Evolutionary conservation across 1,140 invertebrate genomes (phyloP), one percentile per base, ranked within the genome.

Genomic region (Drosophila rhopaloa): DNA sequence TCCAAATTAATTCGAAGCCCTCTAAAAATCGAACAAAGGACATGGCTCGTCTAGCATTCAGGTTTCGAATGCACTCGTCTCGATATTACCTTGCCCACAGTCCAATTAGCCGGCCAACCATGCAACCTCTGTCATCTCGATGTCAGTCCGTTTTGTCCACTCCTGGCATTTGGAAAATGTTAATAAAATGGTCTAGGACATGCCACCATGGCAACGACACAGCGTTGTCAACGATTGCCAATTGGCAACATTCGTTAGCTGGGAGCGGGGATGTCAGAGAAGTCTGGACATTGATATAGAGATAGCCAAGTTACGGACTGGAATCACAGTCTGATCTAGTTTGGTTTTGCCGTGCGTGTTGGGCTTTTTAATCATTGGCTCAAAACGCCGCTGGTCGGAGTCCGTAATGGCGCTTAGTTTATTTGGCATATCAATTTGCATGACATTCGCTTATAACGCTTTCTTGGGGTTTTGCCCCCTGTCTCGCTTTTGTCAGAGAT

Each of bases 381-480:
- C 19, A 66, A 71, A 82, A 32, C 51, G 68, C 81, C 74, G 55
- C 48, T 46, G 72, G 73, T n/a, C 54, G 29, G 32, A 44, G 51
- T 55, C 19, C 43, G 48, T 54, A 79, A 58, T 74, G 56, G 56
- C 66, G 58, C 84, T 85, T 84, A 76, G 71, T 67, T 61, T 65
- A 62, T 86, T 85, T 82, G 61, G 65, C 53, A 67, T 75, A 76
- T 82, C 83, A 79, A 86, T 79, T 76, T 66, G 58, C 57, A 65
- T 59, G 79, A 85, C 81, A 68, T 66, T 66, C 75, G 75, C 58
- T 79, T 76, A 76, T 57, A 63, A 75, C 29, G 56, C 63, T 68
- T 48, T 40, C 50, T 48, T 40, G 43, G 37, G 24, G 24, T 56
- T 44, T 54, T 48, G 35, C 38, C 24, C 16, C 10, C 41, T 24